phyloP scores from a whole-genome alignment of 2,888 invertebrate species.

The Torymus auratus region DNA sequence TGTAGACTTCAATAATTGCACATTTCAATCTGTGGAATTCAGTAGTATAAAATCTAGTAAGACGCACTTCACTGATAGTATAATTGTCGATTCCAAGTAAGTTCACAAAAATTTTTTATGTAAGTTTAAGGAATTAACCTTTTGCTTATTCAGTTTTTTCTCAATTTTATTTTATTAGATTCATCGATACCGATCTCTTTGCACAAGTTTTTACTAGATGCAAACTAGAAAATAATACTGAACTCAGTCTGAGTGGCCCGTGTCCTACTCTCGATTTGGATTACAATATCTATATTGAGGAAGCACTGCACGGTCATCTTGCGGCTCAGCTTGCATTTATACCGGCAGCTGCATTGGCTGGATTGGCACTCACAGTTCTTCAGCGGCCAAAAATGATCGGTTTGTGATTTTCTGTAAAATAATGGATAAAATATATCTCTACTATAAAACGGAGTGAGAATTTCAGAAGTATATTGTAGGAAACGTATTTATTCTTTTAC shows the following conservation, averaged over 20 bases:
- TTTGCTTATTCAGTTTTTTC: constrained; percentile 6
- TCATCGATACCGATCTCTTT: constrained; percentile 84
- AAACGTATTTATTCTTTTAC: neutral
- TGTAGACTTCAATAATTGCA: constrained; percentile 84
- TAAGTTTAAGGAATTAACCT: too few relatives aligned
- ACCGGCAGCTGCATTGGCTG: constrained; percentile 76
- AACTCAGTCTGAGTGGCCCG: constrained; percentile 75
- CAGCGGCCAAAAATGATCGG: constrained; percentile 77
- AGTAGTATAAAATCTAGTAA: constrained; percentile 85
- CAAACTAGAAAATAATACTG: constrained; percentile 79
- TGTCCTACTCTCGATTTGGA: constrained; percentile 79
- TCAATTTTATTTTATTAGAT: constrained; percentile 75
- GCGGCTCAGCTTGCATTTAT: constrained; percentile 77
- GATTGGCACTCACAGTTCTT: constrained; percentile 74
- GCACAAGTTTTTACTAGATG: constrained; percentile 81
- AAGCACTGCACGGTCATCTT: constrained; percentile 77
- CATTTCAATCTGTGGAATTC: constrained; percentile 84
- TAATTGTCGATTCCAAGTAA: constrained; percentile 82
- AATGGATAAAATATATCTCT: neutral
- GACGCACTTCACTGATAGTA: constrained; percentile 81
- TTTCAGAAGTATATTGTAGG: constrained; percentile 6
- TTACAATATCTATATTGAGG: constrained; percentile 80
- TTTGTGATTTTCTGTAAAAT: constrained; percentile 60
- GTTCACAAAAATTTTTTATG: constrained; percentile 52
- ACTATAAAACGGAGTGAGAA: constrained; percentile 6